Evolutionary conservation across 2,113 vertebrate species (phyloP), one percentile per base, ranked within the genome.

Genomic region (Canis aureus): DNA sequence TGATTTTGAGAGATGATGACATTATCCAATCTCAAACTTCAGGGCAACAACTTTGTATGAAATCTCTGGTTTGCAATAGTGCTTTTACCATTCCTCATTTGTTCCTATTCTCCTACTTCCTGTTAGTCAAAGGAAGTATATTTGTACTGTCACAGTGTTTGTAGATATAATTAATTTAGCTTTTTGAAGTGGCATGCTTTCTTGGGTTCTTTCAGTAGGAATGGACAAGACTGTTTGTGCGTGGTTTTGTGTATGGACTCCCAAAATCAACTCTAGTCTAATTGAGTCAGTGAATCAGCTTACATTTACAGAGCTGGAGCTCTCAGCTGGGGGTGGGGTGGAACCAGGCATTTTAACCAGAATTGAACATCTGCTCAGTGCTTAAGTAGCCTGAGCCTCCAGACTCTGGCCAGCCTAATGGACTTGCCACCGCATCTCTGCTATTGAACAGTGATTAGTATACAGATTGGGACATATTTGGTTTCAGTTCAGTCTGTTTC

Each of bases 401-500:
- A 89, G 8, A 59, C 91, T 2, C 51, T 79, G 97, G 88, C 95
- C 97, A 97, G 80, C 90, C n/a, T 95, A 89, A 98, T 83, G 92
- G 98, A 97, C 98, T 98, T 81, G 93, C 98, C 91, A 97, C 97
- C 86, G 89, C 53, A 89, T 96, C 78, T 96, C 80, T 57, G 94
- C 80, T 98, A 98, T 98, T 97, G 97, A 98, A 96, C 96, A 97
- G 95, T 97, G 94, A 97, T 95, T 91, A 97, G 93, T 95, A 91
- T 97, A 98, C 98, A 98, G 98, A 98, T 95, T 97, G 98, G 97
- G 98, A 95, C 97, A 91, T 98, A 98, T 99, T 97, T 98, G 92
- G 97, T 99, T 99, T 99, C 98, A 97, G 95, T 97, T 98, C 98
- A 96, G 59, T 98, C 98, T 98, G 98, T 98, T 99, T 78, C 89